These are phyloP conservation scores for Polypedilum vanderplanki DNA, from an alignment of 1,140 invertebrate species.

Conservation along the genomic window DNA sequence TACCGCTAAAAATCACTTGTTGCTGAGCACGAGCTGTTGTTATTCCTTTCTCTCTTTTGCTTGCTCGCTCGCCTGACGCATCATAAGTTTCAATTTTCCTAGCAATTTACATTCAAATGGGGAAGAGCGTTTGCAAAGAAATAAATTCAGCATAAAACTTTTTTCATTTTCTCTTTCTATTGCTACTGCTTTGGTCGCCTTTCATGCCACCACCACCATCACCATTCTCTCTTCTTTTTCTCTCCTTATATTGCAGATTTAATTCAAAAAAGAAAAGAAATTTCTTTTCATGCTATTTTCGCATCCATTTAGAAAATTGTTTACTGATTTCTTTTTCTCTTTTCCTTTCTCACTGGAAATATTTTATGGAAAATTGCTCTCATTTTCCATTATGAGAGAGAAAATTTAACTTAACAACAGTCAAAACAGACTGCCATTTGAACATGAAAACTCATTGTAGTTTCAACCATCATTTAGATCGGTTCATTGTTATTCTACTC, in stretches of 20 bases:
- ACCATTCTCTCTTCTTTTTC: not conserved
- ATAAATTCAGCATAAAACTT: constrained; percentile 28
- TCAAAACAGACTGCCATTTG: too few relatives aligned
- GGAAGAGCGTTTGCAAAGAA: constrained; percentile 4
- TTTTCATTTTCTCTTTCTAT: constrained; percentile 24
- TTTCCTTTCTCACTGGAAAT: not conserved
- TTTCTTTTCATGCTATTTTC: constrained; percentile 4
- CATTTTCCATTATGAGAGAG: constrained; percentile 21
- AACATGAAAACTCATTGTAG: constrained; percentile 3
- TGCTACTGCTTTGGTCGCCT: not conserved
- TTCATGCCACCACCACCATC: not conserved
- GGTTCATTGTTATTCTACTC: not conserved
- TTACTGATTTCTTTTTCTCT: constrained; percentile 7
- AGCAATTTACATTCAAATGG: constrained; percentile 17
- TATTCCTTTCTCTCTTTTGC: too few relatives aligned
- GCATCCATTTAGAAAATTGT: constrained; percentile 25
- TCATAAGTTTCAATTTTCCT: constrained; percentile 26
- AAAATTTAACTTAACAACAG: not conserved
- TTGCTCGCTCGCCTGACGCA: not conserved
- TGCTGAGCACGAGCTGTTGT: too few relatives aligned
- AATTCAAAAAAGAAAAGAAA: too few relatives aligned
- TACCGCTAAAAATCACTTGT: constrained; percentile 18
- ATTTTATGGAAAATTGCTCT: not conserved
- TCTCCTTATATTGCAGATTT: constrained; percentile 17
- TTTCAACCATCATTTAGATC: not conserved